These are phyloP conservation scores for Agelas oroides DNA, from an alignment of 37 sponge, comb jelly and placozoan genomes.

Conservation along the genomic window DNA sequence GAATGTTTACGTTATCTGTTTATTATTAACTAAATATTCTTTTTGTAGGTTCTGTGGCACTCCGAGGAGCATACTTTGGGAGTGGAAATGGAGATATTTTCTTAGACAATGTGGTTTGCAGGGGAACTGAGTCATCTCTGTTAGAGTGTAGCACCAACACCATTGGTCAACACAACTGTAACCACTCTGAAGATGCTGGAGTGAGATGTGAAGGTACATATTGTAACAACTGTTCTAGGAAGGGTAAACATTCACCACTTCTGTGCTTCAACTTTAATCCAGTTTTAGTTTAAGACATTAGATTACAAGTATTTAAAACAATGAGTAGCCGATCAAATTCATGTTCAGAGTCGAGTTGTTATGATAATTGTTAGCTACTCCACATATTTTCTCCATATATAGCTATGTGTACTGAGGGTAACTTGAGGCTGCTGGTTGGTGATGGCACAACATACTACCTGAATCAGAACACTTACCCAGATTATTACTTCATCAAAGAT, in stretches of 20 bases:
- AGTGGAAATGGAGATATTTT: background rate
- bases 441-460: slow-evolving; percentile 6
- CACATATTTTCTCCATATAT: background rate
- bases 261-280: too few species aligned
- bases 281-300: too few species aligned
- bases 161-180: background rate
- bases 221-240: too few species aligned
- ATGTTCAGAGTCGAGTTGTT: too few species aligned
- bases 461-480: background rate
- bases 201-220: background rate
- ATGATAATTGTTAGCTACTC: background rate
- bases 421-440: slow-evolving; percentile 10
- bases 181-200: slow-evolving; percentile 41
- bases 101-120: background rate
- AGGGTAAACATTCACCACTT: too few species aligned
- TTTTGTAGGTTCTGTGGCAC: too few species aligned
- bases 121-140: background rate
- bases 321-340: too few species aligned
- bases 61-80: too few species aligned
- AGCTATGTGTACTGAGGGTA: slow-evolving; percentile 27
- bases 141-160: background rate
- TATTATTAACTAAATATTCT: too few species aligned
- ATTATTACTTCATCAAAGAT: slow-evolving; percentile 36
- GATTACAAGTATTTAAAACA: too few species aligned
- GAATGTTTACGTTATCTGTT: too few species aligned